These are phyloP conservation scores for Sussaba pulchella DNA, from an alignment of 2,888 invertebrate genomes.

Conservation along the genomic window DNA sequence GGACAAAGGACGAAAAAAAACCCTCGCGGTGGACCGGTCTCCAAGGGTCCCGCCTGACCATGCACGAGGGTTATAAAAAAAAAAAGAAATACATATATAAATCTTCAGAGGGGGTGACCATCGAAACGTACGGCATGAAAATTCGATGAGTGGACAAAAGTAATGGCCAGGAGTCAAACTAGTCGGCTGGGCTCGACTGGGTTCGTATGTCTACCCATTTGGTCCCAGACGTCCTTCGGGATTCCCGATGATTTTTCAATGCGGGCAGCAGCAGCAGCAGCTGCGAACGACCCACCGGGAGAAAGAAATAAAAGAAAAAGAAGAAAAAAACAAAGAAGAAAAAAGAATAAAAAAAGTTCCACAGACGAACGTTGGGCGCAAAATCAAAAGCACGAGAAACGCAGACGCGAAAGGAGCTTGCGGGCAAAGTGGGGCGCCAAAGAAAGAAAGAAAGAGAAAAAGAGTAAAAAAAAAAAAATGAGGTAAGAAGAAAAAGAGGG, in stretches of 20 bases:
- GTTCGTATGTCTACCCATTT: too few species aligned
- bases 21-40: neutral
- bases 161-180: constrained; percentile 52
- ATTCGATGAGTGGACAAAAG: constrained; percentile 70
- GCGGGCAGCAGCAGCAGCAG: constrained; percentile 71
- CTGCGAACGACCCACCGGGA: constrained; percentile 66
- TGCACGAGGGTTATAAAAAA: neutral
- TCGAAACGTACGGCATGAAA: constrained; percentile 72
- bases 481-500: constrained; percentile 19
- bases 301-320: constrained; percentile 26
- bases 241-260: constrained; percentile 75
- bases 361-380: neutral
- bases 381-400: neutral
- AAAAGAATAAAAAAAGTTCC: too few species aligned
- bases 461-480: neutral
- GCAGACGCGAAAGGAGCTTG: neutral
- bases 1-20: constrained; percentile 37
- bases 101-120: constrained; percentile 71
- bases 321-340: too few species aligned
- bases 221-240: constrained; percentile 58
- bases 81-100: constrained; percentile 69
- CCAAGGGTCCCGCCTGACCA: neutral
- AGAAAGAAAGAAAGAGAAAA: neutral
- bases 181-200: constrained; percentile 29
- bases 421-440: constrained; percentile 22